Evolutionary conservation across 2,797 vertebrate genomes (phyloP), one percentile per base, ranked within the genome.

Genomic region (Gila robusta): DNA sequence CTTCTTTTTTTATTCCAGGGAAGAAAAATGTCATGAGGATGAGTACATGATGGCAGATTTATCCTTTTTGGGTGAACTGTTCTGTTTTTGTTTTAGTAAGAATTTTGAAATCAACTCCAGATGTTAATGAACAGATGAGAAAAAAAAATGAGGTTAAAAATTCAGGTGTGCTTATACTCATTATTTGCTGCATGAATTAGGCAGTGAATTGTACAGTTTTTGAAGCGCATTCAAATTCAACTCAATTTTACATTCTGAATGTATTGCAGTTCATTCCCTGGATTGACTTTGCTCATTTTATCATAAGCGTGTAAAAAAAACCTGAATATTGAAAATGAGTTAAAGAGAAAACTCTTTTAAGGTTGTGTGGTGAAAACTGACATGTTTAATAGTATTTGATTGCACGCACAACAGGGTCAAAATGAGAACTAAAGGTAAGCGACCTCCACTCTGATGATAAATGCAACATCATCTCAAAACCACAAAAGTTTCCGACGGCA

Each of bases 401-500:
- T 6, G 23, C 23, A 39, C 3, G 4, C 37, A 86, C 44, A n/a
- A 66, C 67, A 37, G 23, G 83, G 80, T 85, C 77, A 81, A 85
- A 84, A 41, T 28, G 56, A 84, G 82, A 87, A 86, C 39, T 85
- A 70, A 79, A 89, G 81, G 74, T 87, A 76, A 87, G 74, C 79
- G 39, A 62, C 67, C 87, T 77, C 72, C 47, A 52, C 44, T 79
- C 49, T 87, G 67, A 82, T 72, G 28, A 85, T 86, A 74, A 73
- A 72, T 82, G 78, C 88, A 86, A 82, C 77, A 84, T 83, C 81
- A 86, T 83, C 49, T 87, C 56, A 54, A 87, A 88, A 92, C 90
- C 89, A 88, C 89, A 89, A 89, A 74, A 89, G 70, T 89, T 92
- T 92, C 88, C 87, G 81, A 89, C 59, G 66, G 71, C 66, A 85